Percentiles rank a stretch among this genome's conserved stretches.
phyloP scores from a whole-genome alignment of 2,113 vertebrate species.

The Pseudonaja textilis region DNA sequence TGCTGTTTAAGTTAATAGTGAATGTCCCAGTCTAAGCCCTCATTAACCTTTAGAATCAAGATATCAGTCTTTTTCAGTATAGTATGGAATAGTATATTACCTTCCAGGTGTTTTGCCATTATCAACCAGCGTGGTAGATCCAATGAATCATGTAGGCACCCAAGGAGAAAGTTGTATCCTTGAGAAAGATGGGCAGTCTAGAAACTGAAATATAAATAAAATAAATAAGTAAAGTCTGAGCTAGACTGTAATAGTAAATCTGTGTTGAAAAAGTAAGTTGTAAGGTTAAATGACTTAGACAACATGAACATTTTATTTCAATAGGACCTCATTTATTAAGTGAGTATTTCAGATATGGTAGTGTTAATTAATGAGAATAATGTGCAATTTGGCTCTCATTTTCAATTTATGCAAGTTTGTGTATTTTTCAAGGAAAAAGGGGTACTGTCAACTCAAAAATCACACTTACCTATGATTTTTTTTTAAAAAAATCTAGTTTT shows the following conservation, averaged over 20 bases:
- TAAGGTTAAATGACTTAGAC: constrained; percentile 57
- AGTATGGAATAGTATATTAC: not conserved
- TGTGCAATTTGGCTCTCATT: constrained; percentile 54
- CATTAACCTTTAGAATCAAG: not conserved
- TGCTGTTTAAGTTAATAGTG: not conserved
- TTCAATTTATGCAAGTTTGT: constrained; percentile 66
- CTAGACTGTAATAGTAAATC: not conserved
- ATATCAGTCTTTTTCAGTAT: not conserved
- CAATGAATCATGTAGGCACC: not conserved
- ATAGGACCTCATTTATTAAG: constrained; percentile 62
- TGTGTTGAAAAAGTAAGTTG: constrained; percentile 43
- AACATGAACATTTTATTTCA: constrained; percentile 51
- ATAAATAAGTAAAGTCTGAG: not conserved
- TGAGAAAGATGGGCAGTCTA: not conserved
- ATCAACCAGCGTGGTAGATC: not conserved
- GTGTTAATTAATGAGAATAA: constrained; percentile 68
- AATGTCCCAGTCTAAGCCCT: not conserved
- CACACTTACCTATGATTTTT: constrained; percentile 4
- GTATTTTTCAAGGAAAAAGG: constrained; percentile 44
- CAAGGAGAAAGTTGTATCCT: not conserved
- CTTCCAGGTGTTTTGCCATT: not conserved
- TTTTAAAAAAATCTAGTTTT: not conserved
- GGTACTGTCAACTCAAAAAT: constrained; percentile 54
- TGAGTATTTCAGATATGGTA: constrained; percentile 61
- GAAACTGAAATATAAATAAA: not conserved